Evolutionary conservation across 2,797 vertebrate species (phyloP).

Genomic region (Geotria australis): DNA sequence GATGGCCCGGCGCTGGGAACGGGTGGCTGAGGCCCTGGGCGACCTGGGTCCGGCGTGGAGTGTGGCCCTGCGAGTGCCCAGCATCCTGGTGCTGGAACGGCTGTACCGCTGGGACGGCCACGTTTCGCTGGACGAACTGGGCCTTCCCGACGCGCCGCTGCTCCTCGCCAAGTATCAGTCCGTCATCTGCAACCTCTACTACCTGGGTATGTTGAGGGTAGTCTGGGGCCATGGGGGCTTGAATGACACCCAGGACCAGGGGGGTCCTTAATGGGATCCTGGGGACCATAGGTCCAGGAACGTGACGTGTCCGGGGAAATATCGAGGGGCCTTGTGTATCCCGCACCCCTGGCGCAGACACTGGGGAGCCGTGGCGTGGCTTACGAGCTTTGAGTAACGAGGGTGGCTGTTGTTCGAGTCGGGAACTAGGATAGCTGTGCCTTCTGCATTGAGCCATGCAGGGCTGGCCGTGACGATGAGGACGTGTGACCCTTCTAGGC

Average conservation of each 20-base stretch:
- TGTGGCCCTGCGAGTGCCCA: constrained; percentile 32
- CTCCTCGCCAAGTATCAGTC: constrained; percentile 22
- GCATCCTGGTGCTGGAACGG: constrained; percentile 30
- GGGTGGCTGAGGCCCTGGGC: no score
- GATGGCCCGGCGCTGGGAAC: no score
- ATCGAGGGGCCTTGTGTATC: no score
- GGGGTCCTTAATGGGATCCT: no score
- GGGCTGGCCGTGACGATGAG: not conserved
- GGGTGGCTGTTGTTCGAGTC: not conserved
- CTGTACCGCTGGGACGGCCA: constrained; percentile 40
- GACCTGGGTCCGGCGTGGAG: constrained; percentile 30
- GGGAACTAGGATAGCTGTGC: not conserved
- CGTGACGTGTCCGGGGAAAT: no score
- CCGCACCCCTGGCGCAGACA: no score
- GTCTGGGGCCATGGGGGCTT: not conserved
- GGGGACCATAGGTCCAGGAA: no score
- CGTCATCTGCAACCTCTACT: constrained; percentile 30
- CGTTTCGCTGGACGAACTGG: constrained; percentile 21
- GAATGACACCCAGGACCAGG: no score
- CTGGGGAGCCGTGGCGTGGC: no score
- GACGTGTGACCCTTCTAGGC: constrained; percentile 12
- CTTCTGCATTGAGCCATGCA: not conserved
- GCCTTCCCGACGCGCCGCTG: constrained; percentile 22
- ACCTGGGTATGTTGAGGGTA: constrained; percentile 15
- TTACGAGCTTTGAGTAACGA: no score